These are phyloP conservation scores for Aromia moschata DNA, from an alignment of 2,888 invertebrate genomes.

Conservation along the genomic window DNA sequence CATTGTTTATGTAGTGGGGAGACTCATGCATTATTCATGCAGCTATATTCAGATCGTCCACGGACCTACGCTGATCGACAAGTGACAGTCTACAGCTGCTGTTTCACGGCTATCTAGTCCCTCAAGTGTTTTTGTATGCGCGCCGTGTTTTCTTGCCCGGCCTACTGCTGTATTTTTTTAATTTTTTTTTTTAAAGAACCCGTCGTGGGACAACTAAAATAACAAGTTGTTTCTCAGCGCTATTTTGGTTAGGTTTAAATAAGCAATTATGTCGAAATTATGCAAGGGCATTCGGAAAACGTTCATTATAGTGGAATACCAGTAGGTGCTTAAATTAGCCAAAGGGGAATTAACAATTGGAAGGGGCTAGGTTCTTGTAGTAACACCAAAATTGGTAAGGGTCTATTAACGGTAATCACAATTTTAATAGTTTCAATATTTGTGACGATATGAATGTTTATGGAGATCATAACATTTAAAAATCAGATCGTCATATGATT, in stretches of 20 bases:
- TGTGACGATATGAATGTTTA: no score
- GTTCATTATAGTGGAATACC: neutral
- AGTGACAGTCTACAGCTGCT: slow-evolving; percentile 64
- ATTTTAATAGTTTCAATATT: no score
- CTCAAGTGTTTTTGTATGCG: slow-evolving; percentile 57
- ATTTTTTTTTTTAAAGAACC: slow-evolving; percentile 39
- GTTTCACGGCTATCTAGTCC: slow-evolving; percentile 58
- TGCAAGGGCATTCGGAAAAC: slow-evolving; percentile 1
- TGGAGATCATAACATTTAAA: no score
- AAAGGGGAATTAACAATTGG: no score
- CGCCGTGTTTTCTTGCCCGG: slow-evolving; percentile 32
- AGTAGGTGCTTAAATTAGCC: no score
- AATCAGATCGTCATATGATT: no score
- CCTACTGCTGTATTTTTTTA: slow-evolving; percentile 39
- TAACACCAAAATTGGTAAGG: no score
- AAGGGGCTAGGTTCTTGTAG: no score
- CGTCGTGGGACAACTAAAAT: slow-evolving; percentile 22
- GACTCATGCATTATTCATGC: slow-evolving; percentile 59
- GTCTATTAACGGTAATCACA: no score
- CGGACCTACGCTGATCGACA: slow-evolving; percentile 58
- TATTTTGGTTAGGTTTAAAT: slow-evolving; percentile 11
- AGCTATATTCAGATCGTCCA: slow-evolving; percentile 58
- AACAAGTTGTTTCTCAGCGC: slow-evolving; percentile 21
- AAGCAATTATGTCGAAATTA: slow-evolving; percentile 14
- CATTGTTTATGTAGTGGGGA: slow-evolving; percentile 57